Base-by-base conservation (phyloP, 2,113 vertebrate species). In the Chaetura pelagica region DNA sequence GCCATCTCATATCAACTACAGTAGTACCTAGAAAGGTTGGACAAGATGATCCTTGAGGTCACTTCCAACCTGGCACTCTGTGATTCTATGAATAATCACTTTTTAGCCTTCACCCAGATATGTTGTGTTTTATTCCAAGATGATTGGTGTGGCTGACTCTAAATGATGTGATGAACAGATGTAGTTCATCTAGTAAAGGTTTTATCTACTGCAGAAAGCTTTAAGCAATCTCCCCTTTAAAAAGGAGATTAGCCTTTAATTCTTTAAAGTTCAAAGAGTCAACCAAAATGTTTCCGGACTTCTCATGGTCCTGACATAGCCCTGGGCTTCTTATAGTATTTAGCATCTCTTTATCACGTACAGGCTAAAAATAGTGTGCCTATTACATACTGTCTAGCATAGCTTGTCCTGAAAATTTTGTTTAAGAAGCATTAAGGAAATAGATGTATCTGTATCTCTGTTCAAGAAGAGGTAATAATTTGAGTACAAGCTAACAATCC, bases 241-340 rank as follows among this genome's bases (percentile, higher is more conserved):
- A 96, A 86, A 84, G 46, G 40, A 89, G 90, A 94, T 94, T 80
- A 88, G 67, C 83, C 51, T 84, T 88, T 84, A 92, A 84, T 90
- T 96, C 72, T 59, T 94, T 10, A 23, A 97, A 96, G 83, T 88
- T 95, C 88, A 94, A 81, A 94, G 73, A 23, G 61, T 87, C 19
- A 84, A 59, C 19, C n/a, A 35, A 42, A 92, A 54, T 89, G 46
- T 57, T 90, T 54, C 62, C 64, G 55, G 51, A 57, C 32, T 71
- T 83, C n/a, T 61, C 15, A 17, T 58, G 42, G 46, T 93, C n/a
- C 24, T 69, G 46, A 58, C 30, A 14, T 90, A 68, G 63, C 67
- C 24, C 8, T 87, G 61, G 61, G 38, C 48, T 67, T 78, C 69
- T 67, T 4, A 2, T 5, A 24, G 42, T 67, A 26, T 59, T 95